Conservation (phyloP, 2,888 invertebrate genomes). For the Diarsia brunnea region DNA sequence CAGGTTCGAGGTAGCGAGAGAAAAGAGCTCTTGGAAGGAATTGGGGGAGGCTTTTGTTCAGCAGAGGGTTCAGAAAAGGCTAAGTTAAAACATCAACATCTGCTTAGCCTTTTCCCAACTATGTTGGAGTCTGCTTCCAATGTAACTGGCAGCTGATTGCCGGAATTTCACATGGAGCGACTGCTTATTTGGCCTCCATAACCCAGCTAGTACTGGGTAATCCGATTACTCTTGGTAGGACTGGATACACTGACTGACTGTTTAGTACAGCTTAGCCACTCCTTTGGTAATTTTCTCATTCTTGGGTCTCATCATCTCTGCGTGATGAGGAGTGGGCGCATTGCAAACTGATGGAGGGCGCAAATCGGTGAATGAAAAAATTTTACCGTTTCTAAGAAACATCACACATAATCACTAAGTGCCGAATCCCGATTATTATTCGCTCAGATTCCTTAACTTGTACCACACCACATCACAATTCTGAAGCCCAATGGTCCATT, state of each 20-base stretch:
- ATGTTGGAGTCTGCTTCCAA: neutral
- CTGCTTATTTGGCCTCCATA: neutral
- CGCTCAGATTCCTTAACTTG: conserved; percentile 17
- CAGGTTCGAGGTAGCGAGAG: neutral
- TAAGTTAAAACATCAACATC: neutral
- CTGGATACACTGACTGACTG: too few species aligned
- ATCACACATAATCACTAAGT: neutral
- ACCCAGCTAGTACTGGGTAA: neutral
- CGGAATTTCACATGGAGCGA: neutral
- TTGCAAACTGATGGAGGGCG: neutral
- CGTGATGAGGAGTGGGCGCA: neutral
- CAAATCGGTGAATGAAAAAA: neutral
- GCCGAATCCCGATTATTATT: neutral
- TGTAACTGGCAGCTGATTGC: neutral
- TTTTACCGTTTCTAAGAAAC: neutral
- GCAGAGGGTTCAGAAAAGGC: neutral
- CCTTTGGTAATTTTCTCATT: neutral
- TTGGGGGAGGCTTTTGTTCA: neutral
- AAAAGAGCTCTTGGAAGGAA: neutral
- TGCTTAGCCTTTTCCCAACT: neutral
- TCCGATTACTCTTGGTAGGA: neutral
- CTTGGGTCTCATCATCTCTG: neutral
- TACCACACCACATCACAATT: conserved; percentile 25
- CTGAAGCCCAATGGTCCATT: conserved; percentile 73
- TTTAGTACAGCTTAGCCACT: neutral